These are phyloP conservation scores for Myopa tessellatipennis DNA, from an alignment of 2,888 invertebrate genomes.

Conservation along the genomic window DNA sequence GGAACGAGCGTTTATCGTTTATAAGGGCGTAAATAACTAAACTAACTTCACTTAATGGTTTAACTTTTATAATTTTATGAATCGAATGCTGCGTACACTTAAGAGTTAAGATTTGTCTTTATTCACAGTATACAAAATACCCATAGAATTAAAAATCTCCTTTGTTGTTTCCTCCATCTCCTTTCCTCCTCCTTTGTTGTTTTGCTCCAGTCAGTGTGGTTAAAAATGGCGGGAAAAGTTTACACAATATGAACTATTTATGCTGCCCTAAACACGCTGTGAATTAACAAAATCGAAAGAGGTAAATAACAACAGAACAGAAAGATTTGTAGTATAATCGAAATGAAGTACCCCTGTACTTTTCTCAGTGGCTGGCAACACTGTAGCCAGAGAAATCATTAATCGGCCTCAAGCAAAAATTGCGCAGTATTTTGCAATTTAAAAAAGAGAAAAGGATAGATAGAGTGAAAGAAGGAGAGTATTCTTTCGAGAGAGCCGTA, in stretches of 20 bases:
- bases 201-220: conserved; percentile 3
- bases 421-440: conserved; percentile 38
- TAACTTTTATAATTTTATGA: no score
- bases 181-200: no score
- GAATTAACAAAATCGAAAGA: conserved; percentile 22
- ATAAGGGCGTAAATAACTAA: no score
- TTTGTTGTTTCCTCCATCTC: no score
- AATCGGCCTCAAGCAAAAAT: conserved; percentile 21
- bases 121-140: no score
- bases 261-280: conserved; percentile 33
- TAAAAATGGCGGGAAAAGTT: conserved; percentile 37
- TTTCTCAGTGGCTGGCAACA: conserved; percentile 34
- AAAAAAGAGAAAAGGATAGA: neutral
- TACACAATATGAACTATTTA: conserved; percentile 13
- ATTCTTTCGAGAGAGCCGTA: conserved; percentile 5
- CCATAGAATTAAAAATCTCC: no score
- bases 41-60: no score
- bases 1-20: no score
- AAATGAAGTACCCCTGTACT: neutral
- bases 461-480: conserved; percentile 12
- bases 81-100: no score
- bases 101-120: no score
- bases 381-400: conserved; percentile 26
- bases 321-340: neutral
- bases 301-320: conserved; percentile 17